A percentile compares a stretch with the other conserved stretches of the same genome.
Conservation (phyloP, 2,888 invertebrate species). For the Sympetrum striolatum region DNA sequence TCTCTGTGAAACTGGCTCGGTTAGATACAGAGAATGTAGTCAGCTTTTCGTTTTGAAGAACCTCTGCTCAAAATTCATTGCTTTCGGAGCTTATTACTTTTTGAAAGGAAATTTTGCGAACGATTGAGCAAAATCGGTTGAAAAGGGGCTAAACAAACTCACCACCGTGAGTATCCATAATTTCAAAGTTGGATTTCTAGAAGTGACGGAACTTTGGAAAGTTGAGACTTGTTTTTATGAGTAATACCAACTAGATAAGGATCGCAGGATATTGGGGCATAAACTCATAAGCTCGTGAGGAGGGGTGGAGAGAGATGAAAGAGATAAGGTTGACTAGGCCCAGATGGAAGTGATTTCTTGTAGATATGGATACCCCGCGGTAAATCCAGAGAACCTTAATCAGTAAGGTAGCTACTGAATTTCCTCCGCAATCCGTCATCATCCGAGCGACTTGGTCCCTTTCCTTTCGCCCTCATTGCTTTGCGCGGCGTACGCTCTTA, state of each 20-base stretch:
- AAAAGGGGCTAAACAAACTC: not conserved
- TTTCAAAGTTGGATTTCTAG: not conserved
- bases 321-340: not conserved
- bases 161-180: not conserved
- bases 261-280: not conserved
- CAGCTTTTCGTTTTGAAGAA: not conserved
- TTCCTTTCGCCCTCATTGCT: not conserved
- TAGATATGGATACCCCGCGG: not conserved
- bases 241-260: not conserved
- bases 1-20: not conserved
- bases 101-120: not conserved
- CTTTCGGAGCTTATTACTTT: not conserved
- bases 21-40: not conserved
- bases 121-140: not conserved
- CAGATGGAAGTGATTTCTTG: not conserved
- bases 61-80: not conserved
- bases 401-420: not conserved
- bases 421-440: not conserved
- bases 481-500: not conserved
- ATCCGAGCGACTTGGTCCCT: not conserved
- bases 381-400: not conserved
- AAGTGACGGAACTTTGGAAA: not conserved
- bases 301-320: not conserved
- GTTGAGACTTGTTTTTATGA: not conserved
- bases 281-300: not conserved